Conservation (phyloP, 92 coral and sea anemone genomes). For the Bergia sp. region DNA sequence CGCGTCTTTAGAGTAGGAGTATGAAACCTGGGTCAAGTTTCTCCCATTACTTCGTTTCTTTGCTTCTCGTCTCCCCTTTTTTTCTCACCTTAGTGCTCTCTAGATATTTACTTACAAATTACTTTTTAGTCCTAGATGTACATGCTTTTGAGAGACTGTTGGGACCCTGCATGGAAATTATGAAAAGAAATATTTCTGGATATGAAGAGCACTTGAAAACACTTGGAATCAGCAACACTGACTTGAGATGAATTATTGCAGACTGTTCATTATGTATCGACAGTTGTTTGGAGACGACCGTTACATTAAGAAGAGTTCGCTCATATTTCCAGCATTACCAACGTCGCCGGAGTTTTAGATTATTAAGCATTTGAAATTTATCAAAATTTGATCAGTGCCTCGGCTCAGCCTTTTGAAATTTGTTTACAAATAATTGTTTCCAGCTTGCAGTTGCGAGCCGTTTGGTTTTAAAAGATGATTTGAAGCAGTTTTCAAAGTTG, state of each 20-base stretch:
- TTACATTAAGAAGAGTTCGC: neutral
- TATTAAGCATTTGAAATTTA: neutral
- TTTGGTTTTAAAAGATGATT: constrained; percentile 4
- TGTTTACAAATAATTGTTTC: constrained; percentile 1
- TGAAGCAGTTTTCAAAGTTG: neutral
- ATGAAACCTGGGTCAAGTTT: no score
- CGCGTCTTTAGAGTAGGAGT: no score
- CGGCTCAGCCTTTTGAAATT: neutral
- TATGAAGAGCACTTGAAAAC: constrained; percentile 89
- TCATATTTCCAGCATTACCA: neutral
- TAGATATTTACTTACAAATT: neutral
- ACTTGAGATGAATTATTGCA: constrained; percentile 66
- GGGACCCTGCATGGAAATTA: constrained; percentile 99
- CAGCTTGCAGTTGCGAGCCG: neutral
- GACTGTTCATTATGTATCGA: neutral
- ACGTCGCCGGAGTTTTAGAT: neutral
- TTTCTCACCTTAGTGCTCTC: neutral
- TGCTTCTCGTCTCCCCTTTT: no score
- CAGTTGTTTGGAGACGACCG: constrained; percentile 5
- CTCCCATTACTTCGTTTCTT: no score
- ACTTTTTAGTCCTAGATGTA: constrained; percentile 83
- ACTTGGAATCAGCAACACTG: constrained; percentile 83
- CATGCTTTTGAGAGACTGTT: constrained; percentile 97
- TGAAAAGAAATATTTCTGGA: constrained; percentile 91
- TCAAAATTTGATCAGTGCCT: neutral